Conservation (phyloP, 2,113 vertebrate species). For the Coryphaenoides rupestris region DNA sequence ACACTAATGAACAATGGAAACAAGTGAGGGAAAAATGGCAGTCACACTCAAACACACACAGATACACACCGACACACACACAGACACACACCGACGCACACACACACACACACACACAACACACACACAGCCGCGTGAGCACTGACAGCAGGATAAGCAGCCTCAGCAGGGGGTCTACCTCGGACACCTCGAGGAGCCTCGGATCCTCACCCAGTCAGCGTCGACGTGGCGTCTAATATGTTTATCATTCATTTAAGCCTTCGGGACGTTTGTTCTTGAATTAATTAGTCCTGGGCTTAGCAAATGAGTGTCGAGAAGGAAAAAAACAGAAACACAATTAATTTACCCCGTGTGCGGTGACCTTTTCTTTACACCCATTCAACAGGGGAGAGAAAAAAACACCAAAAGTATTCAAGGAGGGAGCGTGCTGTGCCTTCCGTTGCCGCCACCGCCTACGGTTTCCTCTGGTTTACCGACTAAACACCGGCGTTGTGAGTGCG, state of each 20-base stretch:
- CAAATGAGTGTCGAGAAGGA: conserved; percentile 50
- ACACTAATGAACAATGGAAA: background rate
- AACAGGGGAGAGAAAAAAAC: conserved; percentile 12
- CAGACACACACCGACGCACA: background rate
- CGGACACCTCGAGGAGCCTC: conserved; percentile 39
- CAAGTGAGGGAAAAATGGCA: background rate
- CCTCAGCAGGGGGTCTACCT: conserved; percentile 42
- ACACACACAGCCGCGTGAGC: conserved; percentile 43
- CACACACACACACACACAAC: conserved; percentile 14
- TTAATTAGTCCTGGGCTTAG: conserved; percentile 67
- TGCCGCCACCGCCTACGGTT: conserved; percentile 5
- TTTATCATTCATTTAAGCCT: conserved; percentile 76
- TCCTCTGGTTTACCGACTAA: conserved; percentile 1
- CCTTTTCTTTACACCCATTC: conserved; percentile 28
- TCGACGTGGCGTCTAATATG: conserved; percentile 72
- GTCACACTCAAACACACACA: background rate
- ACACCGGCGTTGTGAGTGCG: background rate
- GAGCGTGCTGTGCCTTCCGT: conserved; percentile 9
- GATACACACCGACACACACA: background rate
- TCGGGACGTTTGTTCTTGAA: conserved; percentile 72
- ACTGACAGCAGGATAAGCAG: conserved; percentile 65
- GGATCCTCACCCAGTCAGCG: conserved; percentile 69
- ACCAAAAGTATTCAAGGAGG: conserved; percentile 2
- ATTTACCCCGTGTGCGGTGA: conserved; percentile 23
- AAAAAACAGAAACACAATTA: conserved; percentile 40